Conservation (phyloP, 2,113 vertebrate genomes). For the Microtus richardsoni region DNA sequence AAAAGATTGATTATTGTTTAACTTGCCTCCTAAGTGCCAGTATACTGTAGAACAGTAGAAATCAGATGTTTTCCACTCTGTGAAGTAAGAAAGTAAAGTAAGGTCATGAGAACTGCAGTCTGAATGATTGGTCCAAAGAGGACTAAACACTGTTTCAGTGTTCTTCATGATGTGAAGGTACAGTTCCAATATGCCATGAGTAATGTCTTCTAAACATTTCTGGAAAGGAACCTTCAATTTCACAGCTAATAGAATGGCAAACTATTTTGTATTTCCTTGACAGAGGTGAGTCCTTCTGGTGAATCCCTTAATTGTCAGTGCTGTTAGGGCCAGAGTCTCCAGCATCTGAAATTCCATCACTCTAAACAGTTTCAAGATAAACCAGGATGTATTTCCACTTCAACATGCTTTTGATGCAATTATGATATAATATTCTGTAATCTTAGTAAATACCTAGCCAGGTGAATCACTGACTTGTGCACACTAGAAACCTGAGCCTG, state of each 20-base stretch:
- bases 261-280: neutral
- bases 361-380: neutral
- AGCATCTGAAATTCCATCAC: neutral
- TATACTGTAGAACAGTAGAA: conserved; percentile 75
- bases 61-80: neutral
- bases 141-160: neutral
- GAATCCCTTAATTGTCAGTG: fast-evolving
- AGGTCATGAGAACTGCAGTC: neutral
- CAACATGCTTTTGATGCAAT: neutral
- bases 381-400: neutral
- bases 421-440: neutral
- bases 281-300: fast-evolving
- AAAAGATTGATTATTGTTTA: conserved; percentile 94
- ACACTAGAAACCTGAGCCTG: neutral
- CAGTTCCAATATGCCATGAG: neutral
- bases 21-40: conserved; percentile 86
- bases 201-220: neutral
- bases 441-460: neutral
- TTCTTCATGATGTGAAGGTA: neutral
- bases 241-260: neutral
- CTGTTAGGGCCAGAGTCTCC: neutral
- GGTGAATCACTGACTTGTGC: neutral
- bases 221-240: neutral
- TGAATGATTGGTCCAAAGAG: neutral
- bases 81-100: neutral